phyloP scores from a whole-genome alignment of 2,888 invertebrate genomes.

The Camptogramma bilineatum region DNA sequence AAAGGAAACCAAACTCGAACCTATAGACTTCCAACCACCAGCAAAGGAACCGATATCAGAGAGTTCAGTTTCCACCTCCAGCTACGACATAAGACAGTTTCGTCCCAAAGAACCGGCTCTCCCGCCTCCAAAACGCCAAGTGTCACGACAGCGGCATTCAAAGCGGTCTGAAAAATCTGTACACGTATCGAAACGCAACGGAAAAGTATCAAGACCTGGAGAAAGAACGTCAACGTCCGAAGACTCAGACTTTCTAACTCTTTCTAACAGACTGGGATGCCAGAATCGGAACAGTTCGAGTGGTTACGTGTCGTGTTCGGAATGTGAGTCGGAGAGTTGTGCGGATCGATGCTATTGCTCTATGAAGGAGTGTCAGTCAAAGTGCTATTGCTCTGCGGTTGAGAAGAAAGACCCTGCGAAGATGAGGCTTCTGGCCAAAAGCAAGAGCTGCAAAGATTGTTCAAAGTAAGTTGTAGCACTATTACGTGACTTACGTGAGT shows the following conservation, averaged over 20 bases:
- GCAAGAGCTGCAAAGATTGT: constrained; percentile 77
- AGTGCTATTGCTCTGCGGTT: constrained; percentile 88
- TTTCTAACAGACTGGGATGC: constrained; percentile 86
- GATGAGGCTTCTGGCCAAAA: constrained; percentile 64
- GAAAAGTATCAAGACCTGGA: constrained; percentile 80
- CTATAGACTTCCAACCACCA: constrained; percentile 58
- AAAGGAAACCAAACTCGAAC: constrained; percentile 63
- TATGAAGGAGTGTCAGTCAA: constrained; percentile 84
- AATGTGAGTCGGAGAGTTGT: constrained; percentile 95
- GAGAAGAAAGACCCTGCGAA: constrained; percentile 77
- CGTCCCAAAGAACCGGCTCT: constrained; percentile 82
- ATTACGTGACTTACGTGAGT: too few species aligned
- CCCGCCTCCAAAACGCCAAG: constrained; percentile 75
- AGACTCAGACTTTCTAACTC: constrained; percentile 85
- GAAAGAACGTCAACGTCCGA: constrained; percentile 87
- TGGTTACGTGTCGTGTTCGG: constrained; percentile 94
- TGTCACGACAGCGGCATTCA: constrained; percentile 70
- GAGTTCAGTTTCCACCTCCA: constrained; percentile 87
- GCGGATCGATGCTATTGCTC: constrained; percentile 95
- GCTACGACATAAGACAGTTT: constrained; percentile 87
- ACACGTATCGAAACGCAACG: constrained; percentile 73
- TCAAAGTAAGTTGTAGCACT: constrained; percentile 70
- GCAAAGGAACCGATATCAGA: constrained; percentile 78
- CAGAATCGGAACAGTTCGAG: constrained; percentile 88
- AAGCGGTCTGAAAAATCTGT: constrained; percentile 74